These are phyloP conservation scores for Dermochelys coriacea DNA, from an alignment of 2,797 vertebrate species.

Conservation along the genomic window DNA sequence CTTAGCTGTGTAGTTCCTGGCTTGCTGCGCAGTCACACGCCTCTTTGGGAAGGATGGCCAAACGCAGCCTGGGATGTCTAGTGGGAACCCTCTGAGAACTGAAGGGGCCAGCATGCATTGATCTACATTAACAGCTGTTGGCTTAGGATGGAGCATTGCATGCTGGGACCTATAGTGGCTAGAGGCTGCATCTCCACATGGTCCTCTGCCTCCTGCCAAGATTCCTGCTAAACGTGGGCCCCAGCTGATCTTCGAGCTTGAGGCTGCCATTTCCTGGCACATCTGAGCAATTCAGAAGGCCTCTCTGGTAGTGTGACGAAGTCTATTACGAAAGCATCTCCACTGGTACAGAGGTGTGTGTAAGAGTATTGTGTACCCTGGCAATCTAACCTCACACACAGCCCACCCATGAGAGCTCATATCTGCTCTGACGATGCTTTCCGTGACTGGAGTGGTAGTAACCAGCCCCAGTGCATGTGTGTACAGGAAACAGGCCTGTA, in stretches of 20 bases:
- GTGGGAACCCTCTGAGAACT: rapidly evolving
- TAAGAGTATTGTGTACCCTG: background rate
- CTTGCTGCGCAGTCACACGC: background rate
- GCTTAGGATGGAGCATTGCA: background rate
- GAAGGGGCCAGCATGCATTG: background rate
- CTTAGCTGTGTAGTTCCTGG: background rate
- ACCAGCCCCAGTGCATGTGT: background rate
- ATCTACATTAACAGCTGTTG: background rate
- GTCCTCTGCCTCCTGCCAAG: background rate
- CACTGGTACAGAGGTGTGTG: background rate
- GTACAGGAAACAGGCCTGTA: background rate
- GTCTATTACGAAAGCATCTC: background rate
- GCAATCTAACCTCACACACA: background rate
- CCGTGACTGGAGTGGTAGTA: background rate
- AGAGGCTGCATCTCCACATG: background rate
- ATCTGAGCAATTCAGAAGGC: background rate
- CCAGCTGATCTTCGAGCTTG: background rate
- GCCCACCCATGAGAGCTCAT: background rate
- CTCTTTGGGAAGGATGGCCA: background rate
- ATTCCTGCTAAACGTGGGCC: background rate
- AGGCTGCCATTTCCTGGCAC: rapidly evolving
- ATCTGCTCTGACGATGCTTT: background rate
- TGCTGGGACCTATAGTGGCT: background rate
- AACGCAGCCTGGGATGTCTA: background rate
- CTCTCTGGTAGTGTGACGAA: background rate